Conservation (phyloP, 2,888 invertebrate species). For the Lasioglossum leucozonium region DNA sequence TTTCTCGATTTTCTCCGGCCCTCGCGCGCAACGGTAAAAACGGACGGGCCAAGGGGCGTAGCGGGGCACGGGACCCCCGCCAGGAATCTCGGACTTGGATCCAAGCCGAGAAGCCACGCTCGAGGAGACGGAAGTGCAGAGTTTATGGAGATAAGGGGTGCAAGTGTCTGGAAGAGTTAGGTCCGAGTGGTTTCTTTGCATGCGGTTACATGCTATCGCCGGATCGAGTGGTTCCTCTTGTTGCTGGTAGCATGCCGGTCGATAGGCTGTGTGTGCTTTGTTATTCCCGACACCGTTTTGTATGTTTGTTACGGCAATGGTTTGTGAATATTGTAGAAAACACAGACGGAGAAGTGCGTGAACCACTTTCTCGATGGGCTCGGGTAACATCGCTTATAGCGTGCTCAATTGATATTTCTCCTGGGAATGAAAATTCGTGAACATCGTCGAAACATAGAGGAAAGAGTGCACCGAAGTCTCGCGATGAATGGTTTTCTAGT, state of each 20-base stretch:
- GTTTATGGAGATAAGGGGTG: conserved; percentile 25
- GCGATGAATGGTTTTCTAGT: background rate
- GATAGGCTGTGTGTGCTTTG: background rate
- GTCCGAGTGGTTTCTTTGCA: conserved; percentile 6
- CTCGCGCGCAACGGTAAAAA: background rate
- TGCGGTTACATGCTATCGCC: background rate
- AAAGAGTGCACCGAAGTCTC: background rate
- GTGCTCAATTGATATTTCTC: background rate
- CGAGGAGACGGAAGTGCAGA: background rate
- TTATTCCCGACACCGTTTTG: background rate
- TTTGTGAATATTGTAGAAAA: background rate
- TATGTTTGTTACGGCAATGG: no score
- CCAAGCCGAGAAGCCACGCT: background rate
- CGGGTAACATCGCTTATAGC: background rate
- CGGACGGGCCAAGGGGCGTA: background rate
- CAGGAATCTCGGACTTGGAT: background rate
- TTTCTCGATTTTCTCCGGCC: conserved; percentile 38
- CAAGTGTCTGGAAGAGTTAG: conserved; percentile 13
- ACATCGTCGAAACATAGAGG: background rate
- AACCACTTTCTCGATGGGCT: background rate
- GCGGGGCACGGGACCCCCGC: background rate
- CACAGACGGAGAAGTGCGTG: background rate
- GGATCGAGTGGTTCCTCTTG: conserved; percentile 4
- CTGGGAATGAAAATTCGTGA: background rate
- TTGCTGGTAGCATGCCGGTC: background rate